Evolutionary conservation across 2,113 vertebrate species (phyloP).

Genomic region (Merops nubicus): DNA sequence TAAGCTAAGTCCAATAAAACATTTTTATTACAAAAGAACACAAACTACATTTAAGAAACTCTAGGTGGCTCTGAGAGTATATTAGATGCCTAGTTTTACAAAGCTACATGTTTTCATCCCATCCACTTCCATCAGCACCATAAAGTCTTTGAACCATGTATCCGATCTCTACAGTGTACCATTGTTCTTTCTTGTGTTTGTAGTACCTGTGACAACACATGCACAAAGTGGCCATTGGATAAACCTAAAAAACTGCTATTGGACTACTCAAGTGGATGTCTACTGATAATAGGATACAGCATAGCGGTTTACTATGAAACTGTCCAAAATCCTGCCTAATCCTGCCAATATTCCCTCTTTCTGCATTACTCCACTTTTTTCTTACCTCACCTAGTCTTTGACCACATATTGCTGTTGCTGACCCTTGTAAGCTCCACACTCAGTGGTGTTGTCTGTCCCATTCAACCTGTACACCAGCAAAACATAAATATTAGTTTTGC

Average conservation of each 20-base stretch:
- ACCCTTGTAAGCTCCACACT: neutral
- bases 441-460: neutral
- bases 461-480: neutral
- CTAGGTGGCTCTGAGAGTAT: neutral
- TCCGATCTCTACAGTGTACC: neutral
- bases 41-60: neutral
- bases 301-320: neutral
- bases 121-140: neutral
- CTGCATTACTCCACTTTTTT: neutral
- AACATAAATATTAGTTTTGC: neutral
- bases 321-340: neutral
- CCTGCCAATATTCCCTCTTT: neutral
- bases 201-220: neutral
- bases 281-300: accelerated
- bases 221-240: neutral
- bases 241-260: neutral
- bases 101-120: neutral
- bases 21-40: neutral
- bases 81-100: neutral
- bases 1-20: neutral
- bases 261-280: neutral
- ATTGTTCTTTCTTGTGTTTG: neutral
- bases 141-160: neutral
- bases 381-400: neutral
- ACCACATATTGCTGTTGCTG: accelerated